phyloP scores from a whole-genome alignment of 2,888 invertebrate species.

The Tinea semifulvella region DNA sequence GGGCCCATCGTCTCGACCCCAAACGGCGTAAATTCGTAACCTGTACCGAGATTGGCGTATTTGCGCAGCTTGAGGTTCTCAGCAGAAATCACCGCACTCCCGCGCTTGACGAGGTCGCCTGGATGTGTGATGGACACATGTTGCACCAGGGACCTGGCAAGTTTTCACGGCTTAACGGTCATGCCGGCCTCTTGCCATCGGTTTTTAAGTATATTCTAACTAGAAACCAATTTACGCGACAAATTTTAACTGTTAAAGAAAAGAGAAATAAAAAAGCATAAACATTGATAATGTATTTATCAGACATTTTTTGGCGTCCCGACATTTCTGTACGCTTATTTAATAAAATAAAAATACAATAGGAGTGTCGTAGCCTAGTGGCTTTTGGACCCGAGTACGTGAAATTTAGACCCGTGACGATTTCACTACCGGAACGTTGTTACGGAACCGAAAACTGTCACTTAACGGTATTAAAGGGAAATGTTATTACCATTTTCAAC shows the following conservation, averaged over 20 bases:
- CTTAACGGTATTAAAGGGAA: slow-evolving; percentile 3
- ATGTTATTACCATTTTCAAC: too few relatives aligned
- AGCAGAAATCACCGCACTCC: too few relatives aligned
- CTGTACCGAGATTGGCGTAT: too few relatives aligned
- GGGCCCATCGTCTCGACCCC: too few relatives aligned
- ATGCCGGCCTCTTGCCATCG: background rate
- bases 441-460: background rate
- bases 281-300: slow-evolving; percentile 1
- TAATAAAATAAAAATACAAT: background rate
- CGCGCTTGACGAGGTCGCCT: too few relatives aligned
- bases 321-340: background rate
- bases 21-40: too few relatives aligned
- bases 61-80: too few relatives aligned
- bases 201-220: background rate
- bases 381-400: slow-evolving; percentile 1
- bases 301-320: background rate
- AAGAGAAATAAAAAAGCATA: background rate
- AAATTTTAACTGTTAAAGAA: too few relatives aligned
- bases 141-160: too few relatives aligned
- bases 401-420: background rate
- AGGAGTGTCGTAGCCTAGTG: slow-evolving; percentile 3
- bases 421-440: background rate
- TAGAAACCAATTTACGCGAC: background rate
- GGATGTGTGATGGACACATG: too few relatives aligned
- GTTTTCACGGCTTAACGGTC: too few relatives aligned